These are phyloP conservation scores for Sminthopsis crassicaudata DNA, from an alignment of 2,113 vertebrate genomes.

Conservation along the genomic window DNA sequence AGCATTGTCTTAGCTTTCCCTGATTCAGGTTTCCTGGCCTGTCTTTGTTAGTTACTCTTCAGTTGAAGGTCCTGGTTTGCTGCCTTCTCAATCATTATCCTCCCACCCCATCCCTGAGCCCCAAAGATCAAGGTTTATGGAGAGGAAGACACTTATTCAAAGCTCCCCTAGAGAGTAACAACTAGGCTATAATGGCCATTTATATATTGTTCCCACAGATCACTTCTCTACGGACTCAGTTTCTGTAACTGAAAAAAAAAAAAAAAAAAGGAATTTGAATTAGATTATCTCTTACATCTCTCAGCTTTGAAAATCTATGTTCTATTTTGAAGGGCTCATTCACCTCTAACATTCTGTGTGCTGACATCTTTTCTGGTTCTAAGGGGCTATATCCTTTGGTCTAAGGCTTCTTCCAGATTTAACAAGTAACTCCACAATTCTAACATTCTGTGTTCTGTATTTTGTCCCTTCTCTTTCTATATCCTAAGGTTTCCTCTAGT, in stretches of 20 bases:
- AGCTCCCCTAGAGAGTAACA: neutral
- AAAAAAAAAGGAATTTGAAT: neutral
- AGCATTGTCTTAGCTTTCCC: neutral
- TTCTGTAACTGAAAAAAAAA: neutral
- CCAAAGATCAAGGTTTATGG: neutral
- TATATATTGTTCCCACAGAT: neutral
- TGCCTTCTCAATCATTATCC: neutral
- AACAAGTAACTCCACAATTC: neutral
- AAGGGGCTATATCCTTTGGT: neutral
- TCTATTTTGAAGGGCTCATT: neutral
- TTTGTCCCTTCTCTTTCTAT: neutral
- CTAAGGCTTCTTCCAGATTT: neutral
- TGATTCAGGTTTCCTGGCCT: neutral
- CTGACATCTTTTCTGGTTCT: neutral
- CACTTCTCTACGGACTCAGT: neutral
- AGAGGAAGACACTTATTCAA: neutral
- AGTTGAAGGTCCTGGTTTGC: neutral
- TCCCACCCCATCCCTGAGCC: neutral
- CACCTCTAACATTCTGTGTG: neutral
- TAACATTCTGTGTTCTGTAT: neutral
- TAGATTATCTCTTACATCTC: neutral
- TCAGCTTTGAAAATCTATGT: neutral
- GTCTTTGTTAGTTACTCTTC: neutral
- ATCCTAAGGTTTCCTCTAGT: neutral
- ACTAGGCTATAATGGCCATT: neutral